A percentile compares a stretch with the other conserved stretches of the same genome.
Evolutionary conservation across 2,797 vertebrate genomes (phyloP).

Genomic region (Sebastes taczanowskii): DNA sequence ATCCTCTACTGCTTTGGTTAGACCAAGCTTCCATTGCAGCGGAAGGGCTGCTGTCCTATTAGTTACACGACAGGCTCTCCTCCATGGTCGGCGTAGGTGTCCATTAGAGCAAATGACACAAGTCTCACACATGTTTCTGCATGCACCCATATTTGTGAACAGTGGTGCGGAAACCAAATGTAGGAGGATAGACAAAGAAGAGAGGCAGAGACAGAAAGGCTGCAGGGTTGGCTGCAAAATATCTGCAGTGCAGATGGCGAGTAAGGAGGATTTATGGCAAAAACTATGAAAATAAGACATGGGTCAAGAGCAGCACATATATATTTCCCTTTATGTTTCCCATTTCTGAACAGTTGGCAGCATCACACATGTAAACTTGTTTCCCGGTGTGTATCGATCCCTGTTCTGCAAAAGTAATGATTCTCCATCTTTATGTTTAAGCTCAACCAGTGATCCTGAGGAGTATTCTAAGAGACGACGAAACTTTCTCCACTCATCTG

Average conservation of each 20-base stretch:
- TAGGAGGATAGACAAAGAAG: background rate
- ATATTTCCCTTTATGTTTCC: background rate
- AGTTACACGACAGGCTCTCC: background rate
- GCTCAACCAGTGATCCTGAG: constrained; percentile 69
- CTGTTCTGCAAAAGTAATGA: background rate
- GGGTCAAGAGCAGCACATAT: background rate
- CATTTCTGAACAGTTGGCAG: background rate
- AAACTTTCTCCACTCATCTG: constrained; percentile 78
- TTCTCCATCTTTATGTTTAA: constrained; percentile 47
- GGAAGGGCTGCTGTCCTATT: constrained; percentile 11
- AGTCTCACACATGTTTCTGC: background rate
- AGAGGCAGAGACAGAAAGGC: background rate
- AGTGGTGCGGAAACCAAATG: constrained; percentile 8
- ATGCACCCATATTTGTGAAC: background rate
- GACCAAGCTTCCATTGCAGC: background rate
- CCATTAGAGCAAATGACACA: constrained; percentile 7
- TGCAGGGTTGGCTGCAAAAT: constrained; percentile 24
- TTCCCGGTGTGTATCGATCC: background rate
- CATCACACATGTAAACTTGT: background rate
- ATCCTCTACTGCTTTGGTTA: constrained; percentile 9
- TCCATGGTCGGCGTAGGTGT: constrained; percentile 7
- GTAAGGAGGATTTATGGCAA: background rate
- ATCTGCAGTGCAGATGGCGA: constrained; percentile 30
- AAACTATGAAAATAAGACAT: background rate
- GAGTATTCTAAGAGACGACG: constrained; percentile 72